A percentile compares a stretch with the other conserved stretches of the same genome.
Conservation (phyloP, 2,113 vertebrate genomes). For the Alexandromys fortis region DNA sequence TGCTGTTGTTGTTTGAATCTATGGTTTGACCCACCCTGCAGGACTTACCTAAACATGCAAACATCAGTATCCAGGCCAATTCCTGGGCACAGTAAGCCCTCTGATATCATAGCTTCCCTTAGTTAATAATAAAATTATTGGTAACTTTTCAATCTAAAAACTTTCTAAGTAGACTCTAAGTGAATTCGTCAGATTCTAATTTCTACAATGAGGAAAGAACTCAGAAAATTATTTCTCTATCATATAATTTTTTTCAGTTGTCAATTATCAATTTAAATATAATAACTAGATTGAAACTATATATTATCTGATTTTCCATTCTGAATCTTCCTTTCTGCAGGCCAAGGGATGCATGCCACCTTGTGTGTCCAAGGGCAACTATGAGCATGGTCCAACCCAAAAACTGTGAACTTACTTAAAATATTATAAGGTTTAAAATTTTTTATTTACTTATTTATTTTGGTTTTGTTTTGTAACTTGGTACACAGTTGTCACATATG, state of each 20-base stretch:
- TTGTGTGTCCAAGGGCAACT: not conserved
- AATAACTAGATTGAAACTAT: not conserved
- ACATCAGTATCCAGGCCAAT: not conserved
- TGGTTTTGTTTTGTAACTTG: not conserved
- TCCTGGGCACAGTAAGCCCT: not conserved
- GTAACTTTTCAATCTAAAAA: not conserved
- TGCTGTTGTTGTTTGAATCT: not conserved
- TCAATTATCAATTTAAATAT: not conserved
- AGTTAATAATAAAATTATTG: constrained; percentile 2
- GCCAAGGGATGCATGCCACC: not conserved
- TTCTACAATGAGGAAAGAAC: not conserved
- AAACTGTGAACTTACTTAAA: not conserved
- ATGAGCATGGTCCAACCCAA: not conserved
- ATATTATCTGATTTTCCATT: not conserved
- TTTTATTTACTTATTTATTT: not conserved
- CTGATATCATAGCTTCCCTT: not conserved
- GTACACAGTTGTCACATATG: too few relatives aligned
- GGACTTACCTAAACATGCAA: not conserved
- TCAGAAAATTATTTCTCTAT: not conserved
- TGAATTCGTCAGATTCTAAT: not conserved
- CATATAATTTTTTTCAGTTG: not conserved
- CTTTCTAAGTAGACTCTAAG: not conserved
- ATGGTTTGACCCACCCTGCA: not conserved
- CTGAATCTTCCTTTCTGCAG: not conserved
- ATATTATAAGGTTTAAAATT: not conserved